Evolutionary conservation across 2,113 vertebrate species (phyloP), one percentile per base, ranked within the genome.

Genomic region (Campylomormyrus numenius): DNA sequence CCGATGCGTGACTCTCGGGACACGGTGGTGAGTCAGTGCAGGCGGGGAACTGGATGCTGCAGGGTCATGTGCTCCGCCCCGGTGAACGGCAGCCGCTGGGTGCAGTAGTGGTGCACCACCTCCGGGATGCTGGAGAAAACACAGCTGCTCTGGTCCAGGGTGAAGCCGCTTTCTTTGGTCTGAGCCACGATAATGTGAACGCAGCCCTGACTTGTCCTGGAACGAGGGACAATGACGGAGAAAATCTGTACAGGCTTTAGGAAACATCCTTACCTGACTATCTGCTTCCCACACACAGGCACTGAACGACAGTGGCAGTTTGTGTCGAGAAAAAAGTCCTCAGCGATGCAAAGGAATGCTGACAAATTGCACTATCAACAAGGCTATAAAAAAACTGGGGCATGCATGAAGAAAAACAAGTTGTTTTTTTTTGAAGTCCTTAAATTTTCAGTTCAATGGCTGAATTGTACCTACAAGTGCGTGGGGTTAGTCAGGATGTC

Each of bases 181-280:
- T 99, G 98, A 3, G 98, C 98, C 93, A 99, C 97, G 4, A 99
- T 98, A 95, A 99, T 99, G 95, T 99, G 98, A 56, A 99, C 98
- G 2, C 98, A 99, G 27, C 97, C 97, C 92, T 99, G 98, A 92
- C 98, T 99, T 48, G 98, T 99, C 95, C 98, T 99, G 92, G 21
- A 6, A 31, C 58, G 13, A n/a, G 62, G n/a, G 3, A 50, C 46
- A 88, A 45, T 17, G 27, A 48, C 83, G 13, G 19, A 56, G 53
- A 56, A 56, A 80, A 80, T 42, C 74, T 42, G 13, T 19, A 19
- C 35, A 19, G 74, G 13, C 74, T 80, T 80, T 42, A 42, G 35
- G 46, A 50, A 3, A 3, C 24, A 50, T 49, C 84, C 45, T 31
- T 49, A 27, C 24, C 11, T 21, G 50, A 5, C 46, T 50, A 80